A percentile compares a stretch with the other conserved stretches of the same genome.
Conservation (phyloP, 2,888 invertebrate genomes). For the Napeogenes sylphis region DNA sequence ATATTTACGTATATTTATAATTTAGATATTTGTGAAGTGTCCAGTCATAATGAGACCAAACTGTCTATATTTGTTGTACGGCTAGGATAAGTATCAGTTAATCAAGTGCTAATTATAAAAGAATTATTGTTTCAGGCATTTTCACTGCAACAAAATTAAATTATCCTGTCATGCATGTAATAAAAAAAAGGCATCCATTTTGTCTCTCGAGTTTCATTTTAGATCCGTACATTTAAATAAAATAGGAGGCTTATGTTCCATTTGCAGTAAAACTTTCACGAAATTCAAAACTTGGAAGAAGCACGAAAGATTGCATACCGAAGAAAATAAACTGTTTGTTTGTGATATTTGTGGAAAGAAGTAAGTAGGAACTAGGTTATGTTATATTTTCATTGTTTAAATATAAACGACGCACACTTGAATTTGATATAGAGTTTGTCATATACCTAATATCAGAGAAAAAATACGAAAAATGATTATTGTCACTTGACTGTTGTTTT, state of each 20-base stretch:
- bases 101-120: background rate
- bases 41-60: too few species aligned
- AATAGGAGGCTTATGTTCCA: constrained; percentile 45
- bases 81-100: background rate
- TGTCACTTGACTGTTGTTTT: too few species aligned
- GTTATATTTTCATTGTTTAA: constrained; percentile 1
- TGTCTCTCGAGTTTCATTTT: constrained; percentile 52
- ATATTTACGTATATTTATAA: too few species aligned
- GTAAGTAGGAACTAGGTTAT: constrained; percentile 40
- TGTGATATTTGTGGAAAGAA: constrained; percentile 50
- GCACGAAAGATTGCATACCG: constrained; percentile 43
- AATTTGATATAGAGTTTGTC: too few species aligned
- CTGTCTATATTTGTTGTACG: too few species aligned
- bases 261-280: constrained; percentile 41
- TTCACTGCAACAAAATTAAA: constrained; percentile 34
- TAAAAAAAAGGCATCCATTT: constrained; percentile 21
- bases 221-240: constrained; percentile 48
- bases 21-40: too few species aligned
- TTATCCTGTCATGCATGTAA: constrained; percentile 46
- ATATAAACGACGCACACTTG: background rate
- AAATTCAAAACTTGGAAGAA: constrained; percentile 39
- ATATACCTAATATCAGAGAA: too few species aligned
- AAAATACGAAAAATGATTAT: too few species aligned
- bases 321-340: constrained; percentile 32
- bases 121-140: constrained; percentile 38